Evolutionary conservation across 2,888 invertebrate species (phyloP).

Genomic region (Pteria penguin): DNA sequence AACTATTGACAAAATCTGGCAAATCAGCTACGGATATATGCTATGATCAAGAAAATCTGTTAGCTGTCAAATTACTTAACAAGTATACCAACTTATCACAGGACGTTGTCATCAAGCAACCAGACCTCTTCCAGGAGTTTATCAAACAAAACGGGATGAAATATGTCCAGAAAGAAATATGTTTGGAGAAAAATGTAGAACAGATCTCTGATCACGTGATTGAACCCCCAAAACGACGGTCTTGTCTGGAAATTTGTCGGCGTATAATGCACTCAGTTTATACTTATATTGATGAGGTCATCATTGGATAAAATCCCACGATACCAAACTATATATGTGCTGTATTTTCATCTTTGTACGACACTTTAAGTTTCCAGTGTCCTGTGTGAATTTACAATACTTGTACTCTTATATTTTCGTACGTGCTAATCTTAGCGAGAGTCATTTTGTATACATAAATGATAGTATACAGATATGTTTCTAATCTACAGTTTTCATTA

Average conservation of each 20-base stretch:
- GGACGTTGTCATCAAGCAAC: slow-evolving; percentile 21
- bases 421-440: no score
- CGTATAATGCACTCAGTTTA: background rate
- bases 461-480: no score
- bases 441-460: no score
- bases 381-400: no score
- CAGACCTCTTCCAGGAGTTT: background rate
- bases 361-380: no score
- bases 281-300: background rate
- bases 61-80: slow-evolving; percentile 35
- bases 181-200: slow-evolving; percentile 28
- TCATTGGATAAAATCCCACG: slow-evolving; percentile 5
- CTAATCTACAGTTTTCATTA: no score
- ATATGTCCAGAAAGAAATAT: slow-evolving; percentile 25
- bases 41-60: slow-evolving; percentile 26
- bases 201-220: slow-evolving; percentile 21
- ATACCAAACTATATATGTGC: no score
- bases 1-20: slow-evolving; percentile 10
- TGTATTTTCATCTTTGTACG: no score
- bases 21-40: slow-evolving; percentile 27
- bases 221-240: slow-evolving; percentile 4
- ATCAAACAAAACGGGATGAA: slow-evolving; percentile 24
- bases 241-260: background rate
- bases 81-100: slow-evolving; percentile 3
- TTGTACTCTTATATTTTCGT: no score